These are phyloP conservation scores for Cosmia trapezina DNA, from an alignment of 2,888 invertebrate genomes.

Conservation along the genomic window DNA sequence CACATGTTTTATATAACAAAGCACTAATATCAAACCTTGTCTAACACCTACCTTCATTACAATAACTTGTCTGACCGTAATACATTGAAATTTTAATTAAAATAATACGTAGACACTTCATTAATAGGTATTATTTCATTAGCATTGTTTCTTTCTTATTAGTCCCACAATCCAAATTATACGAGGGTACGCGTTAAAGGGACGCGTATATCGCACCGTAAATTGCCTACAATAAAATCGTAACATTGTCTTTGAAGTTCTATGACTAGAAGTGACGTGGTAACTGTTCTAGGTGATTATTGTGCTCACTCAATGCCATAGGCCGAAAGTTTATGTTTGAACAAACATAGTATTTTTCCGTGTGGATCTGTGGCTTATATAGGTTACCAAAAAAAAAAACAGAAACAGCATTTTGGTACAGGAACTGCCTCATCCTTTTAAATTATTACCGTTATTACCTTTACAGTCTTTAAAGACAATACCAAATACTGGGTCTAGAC, in stretches of 20 bases:
- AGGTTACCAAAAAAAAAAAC: no score
- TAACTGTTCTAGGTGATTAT: not conserved
- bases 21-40: conserved; percentile 12
- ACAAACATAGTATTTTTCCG: not conserved
- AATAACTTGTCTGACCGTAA: conserved; percentile 55
- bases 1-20: conserved; percentile 7
- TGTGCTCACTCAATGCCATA: not conserved
- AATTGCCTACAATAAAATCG: conserved; percentile 88
- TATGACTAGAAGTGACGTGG: conserved; percentile 68
- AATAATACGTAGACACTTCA: conserved; percentile 70
- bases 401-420: not conserved
- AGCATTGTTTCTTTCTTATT: conserved; percentile 84
- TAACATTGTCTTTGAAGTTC: conserved; percentile 72
- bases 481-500: not conserved
- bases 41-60: conserved; percentile 37
- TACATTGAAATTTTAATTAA: conserved; percentile 66
- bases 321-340: not conserved
- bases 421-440: not conserved
- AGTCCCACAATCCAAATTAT: conserved; percentile 84
- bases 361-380: not conserved
- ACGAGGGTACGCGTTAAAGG: conserved; percentile 85
- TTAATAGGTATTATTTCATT: conserved; percentile 81
- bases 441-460: not conserved
- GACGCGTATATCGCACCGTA: conserved; percentile 85
- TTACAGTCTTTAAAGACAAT: not conserved